These are phyloP conservation scores for Molorchus minor DNA, from an alignment of 2,888 invertebrate genomes.

Conservation along the genomic window DNA sequence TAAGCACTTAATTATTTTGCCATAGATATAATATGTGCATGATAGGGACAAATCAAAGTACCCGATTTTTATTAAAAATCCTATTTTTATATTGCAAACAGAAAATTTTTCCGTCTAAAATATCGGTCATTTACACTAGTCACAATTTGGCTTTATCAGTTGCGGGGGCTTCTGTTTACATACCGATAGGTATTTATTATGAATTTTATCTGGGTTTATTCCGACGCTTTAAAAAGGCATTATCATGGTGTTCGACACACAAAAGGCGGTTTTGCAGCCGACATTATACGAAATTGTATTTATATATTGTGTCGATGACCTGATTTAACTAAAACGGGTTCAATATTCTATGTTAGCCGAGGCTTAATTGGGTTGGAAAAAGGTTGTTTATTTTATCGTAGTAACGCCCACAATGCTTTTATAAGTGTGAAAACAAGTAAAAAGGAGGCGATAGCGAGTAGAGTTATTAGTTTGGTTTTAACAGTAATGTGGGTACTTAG, in stretches of 20 bases:
- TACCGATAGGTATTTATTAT: slow-evolving; percentile 8
- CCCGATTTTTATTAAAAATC: too few relatives aligned
- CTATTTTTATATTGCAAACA: too few relatives aligned
- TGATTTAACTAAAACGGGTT: not conserved
- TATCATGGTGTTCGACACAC: not conserved
- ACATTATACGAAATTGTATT: not conserved
- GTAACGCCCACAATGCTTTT: too few relatives aligned
- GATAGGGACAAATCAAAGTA: too few relatives aligned
- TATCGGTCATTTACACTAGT: slow-evolving; percentile 8
- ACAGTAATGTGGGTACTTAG: too few relatives aligned
- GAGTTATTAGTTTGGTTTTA: too few relatives aligned
- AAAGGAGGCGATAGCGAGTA: too few relatives aligned
- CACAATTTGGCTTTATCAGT: slow-evolving; percentile 19
- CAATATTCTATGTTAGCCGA: not conserved
- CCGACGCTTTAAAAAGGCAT: slow-evolving; percentile 6
- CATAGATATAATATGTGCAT: too few relatives aligned
- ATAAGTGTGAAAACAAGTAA: too few relatives aligned
- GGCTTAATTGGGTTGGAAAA: not conserved
- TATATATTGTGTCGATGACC: not conserved
- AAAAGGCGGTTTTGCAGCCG: not conserved
- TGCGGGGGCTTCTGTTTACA: slow-evolving; percentile 1
- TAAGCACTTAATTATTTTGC: too few relatives aligned
- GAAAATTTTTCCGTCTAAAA: slow-evolving; percentile 10
- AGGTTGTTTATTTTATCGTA: not conserved
- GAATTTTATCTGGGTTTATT: slow-evolving; percentile 5